Evolutionary conservation across 2,797 vertebrate species (phyloP).

Genomic region (Siniperca undulata): DNA sequence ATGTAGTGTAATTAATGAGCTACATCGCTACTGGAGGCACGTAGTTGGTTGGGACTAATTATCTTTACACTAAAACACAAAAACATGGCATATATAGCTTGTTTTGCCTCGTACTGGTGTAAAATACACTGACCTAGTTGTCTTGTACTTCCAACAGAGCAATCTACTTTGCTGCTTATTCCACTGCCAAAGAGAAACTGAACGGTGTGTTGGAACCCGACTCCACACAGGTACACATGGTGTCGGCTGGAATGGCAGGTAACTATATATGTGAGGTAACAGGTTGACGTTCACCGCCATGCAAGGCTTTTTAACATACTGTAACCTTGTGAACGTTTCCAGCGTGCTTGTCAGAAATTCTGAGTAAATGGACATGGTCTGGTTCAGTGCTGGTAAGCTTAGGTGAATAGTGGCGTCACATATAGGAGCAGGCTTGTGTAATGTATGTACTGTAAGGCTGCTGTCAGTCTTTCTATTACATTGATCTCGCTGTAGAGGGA

Average conservation of each 20-base stretch:
- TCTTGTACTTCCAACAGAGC: slow-evolving; percentile 87
- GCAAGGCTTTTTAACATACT: background rate
- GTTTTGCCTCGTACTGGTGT: background rate
- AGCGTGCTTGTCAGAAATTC: slow-evolving; percentile 13
- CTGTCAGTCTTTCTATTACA: background rate
- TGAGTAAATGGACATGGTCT: slow-evolving; percentile 1
- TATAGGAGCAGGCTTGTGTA: background rate
- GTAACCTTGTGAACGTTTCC: background rate
- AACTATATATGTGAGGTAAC: slow-evolving; percentile 68
- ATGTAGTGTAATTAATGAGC: slow-evolving; percentile 44
- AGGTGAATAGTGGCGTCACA: background rate
- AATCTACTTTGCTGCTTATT: slow-evolving; percentile 99
- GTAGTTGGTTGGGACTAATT: slow-evolving; percentile 15
- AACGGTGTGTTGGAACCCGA: slow-evolving; percentile 92
- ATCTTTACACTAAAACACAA: slow-evolving; percentile 1
- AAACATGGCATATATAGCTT: slow-evolving; percentile 8
- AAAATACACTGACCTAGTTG: slow-evolving; percentile 7
- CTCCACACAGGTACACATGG: slow-evolving; percentile 97
- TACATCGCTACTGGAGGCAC: background rate
- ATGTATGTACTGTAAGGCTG: background rate
- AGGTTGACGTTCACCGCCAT: background rate
- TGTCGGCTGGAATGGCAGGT: slow-evolving; percentile 97
- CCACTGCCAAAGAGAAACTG: slow-evolving; percentile 95
- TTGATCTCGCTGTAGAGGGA: background rate
- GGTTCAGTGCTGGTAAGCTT: slow-evolving; percentile 24